Evolutionary conservation across 1,140 invertebrate genomes (phyloP).

Genomic region (Calephelis nemesis): DNA sequence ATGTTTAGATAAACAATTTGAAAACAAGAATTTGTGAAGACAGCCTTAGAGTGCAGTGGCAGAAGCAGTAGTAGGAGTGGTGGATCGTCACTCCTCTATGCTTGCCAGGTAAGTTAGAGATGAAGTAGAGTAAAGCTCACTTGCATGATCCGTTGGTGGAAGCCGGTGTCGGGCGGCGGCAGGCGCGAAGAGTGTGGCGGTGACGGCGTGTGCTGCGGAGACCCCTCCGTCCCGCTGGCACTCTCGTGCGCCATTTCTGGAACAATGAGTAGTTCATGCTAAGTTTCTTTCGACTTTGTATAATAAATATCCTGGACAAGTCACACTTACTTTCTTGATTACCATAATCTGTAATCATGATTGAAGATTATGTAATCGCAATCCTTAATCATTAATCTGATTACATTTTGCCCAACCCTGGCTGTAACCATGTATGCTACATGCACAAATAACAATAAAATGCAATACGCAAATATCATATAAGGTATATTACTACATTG

Average conservation of each 20-base stretch:
- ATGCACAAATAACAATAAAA: too few relatives aligned
- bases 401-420: too few relatives aligned
- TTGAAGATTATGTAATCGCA: too few relatives aligned
- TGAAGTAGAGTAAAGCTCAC: constrained; percentile 36
- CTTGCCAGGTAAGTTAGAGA: background rate
- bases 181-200: constrained; percentile 63
- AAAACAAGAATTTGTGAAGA: too few relatives aligned
- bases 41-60: background rate
- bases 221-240: constrained; percentile 55
- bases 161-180: constrained; percentile 63
- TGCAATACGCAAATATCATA: too few relatives aligned
- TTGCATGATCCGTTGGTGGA: constrained; percentile 77
- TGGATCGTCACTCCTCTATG: background rate
- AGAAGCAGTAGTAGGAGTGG: background rate
- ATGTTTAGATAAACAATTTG: too few relatives aligned
- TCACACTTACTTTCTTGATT: too few relatives aligned
- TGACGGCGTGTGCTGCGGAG: constrained; percentile 60
- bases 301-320: too few relatives aligned
- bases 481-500: too few relatives aligned
- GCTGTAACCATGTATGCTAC: too few relatives aligned
- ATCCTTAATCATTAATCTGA: too few relatives aligned
- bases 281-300: background rate
- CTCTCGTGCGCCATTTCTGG: constrained; percentile 76
- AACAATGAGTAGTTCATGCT: constrained; percentile 28
- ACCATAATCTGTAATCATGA: too few relatives aligned